These are phyloP conservation scores for Dysmachus trigonus DNA, from an alignment of 2,888 invertebrate species.

Conservation along the genomic window DNA sequence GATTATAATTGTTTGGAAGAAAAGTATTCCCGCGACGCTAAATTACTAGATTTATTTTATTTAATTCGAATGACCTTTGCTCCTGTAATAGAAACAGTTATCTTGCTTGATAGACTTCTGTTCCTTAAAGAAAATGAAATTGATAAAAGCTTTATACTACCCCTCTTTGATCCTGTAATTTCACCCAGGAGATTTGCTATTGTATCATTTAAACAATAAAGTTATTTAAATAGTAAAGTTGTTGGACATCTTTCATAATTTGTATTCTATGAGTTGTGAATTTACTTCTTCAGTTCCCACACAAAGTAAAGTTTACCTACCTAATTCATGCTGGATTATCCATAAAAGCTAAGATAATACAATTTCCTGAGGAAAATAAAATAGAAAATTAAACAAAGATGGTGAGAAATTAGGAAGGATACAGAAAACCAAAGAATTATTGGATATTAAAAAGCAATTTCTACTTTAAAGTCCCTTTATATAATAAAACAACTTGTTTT, in stretches of 20 bases:
- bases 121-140: conserved; percentile 76
- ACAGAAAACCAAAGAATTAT: not conserved
- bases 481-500: not conserved
- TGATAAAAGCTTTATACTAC: conserved; percentile 72
- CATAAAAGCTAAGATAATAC: no score
- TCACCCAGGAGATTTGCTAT: conserved; percentile 86
- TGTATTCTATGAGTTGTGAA: no score
- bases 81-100: conserved; percentile 81
- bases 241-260: no score
- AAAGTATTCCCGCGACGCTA: conserved; percentile 64
- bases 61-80: conserved; percentile 79
- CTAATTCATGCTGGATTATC: not conserved
- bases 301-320: not conserved
- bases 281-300: no score
- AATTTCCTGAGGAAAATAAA: no score
- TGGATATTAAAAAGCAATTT: not conserved
- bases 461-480: not conserved
- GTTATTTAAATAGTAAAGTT: not conserved
- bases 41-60: conserved; percentile 78
- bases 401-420: not conserved
- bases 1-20: conserved; percentile 59
- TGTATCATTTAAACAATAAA: conserved; percentile 68
- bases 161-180: conserved; percentile 82
- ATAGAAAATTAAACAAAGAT: no score
- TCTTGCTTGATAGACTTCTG: conserved; percentile 82